phyloP scores from a whole-genome alignment of 2,888 invertebrate genomes.

The Seira ritae region DNA sequence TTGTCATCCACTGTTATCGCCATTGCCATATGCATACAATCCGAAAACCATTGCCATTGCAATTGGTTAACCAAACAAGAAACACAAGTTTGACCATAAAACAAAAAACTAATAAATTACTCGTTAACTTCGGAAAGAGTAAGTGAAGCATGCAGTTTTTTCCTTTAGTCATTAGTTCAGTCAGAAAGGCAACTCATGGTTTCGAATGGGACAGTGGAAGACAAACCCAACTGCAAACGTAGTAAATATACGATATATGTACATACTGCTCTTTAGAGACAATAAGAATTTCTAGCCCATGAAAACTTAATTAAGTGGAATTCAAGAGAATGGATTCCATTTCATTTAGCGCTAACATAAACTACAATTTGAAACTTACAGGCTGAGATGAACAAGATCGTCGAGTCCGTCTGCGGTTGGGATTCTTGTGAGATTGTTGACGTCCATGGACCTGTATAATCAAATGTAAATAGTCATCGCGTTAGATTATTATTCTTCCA shows the following conservation, averaged over 20 bases:
- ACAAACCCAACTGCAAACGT: neutral
- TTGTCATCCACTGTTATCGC: neutral
- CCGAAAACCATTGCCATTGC: neutral
- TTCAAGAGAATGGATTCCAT: neutral
- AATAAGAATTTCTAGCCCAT: no score
- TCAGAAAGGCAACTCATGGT: neutral
- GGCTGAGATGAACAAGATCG: conserved; percentile 77
- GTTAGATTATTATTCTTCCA: conserved; percentile 27
- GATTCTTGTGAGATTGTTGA: conserved; percentile 79
- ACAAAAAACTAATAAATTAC: conserved; percentile 18
- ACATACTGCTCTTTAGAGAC: no score
- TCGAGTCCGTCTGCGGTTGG: conserved; percentile 76
- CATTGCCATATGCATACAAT: neutral
- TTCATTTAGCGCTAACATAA: neutral
- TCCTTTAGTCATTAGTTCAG: neutral
- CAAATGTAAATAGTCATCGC: conserved; percentile 42
- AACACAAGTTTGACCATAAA: neutral
- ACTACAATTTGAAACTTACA: conserved; percentile 76
- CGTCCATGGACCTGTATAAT: conserved; percentile 78
- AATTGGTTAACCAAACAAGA: conserved; percentile 9
- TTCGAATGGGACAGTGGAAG: neutral
- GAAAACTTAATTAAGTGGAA: conserved; percentile 11
- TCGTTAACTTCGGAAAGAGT: neutral
- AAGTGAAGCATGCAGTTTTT: conserved; percentile 5
- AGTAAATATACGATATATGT: neutral